Base-by-base conservation (phyloP, 1,140 invertebrate genomes). In the Ptiloglossa arizonensis region DNA sequence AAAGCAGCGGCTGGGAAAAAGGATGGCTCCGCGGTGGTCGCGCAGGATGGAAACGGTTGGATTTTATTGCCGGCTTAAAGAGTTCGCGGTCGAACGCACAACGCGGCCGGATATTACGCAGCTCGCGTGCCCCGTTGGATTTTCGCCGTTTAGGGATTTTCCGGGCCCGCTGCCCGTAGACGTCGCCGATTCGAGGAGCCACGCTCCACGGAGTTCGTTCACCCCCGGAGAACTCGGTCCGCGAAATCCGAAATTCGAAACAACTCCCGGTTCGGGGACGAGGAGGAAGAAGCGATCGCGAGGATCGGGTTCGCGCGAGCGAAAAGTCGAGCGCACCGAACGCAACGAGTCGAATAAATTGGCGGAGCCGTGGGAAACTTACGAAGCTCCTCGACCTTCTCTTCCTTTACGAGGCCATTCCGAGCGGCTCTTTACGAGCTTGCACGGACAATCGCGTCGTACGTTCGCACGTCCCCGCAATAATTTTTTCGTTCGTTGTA, bases 1-100 rank as follows among this genome's bases (percentile, higher is more conserved):
- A 60, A 50, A 48, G 27, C 29, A 69, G 46, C 67, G 41, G 60
- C 57, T 52, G 35, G 62, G 68, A 54, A 41, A 67, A 54, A 66
- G 44, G 75, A 64, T 24, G 66, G 57, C 44, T 19, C 32, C 59
- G 29, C 27, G 60, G 63, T 29, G 70, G 70, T 50, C 50, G 73
- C 76, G 57, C 69, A 78, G 73, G 71, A 67, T 32, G 67, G 80
- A 87, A 87, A 85, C 83, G 83, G 83, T 81, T 73, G 83, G 70
- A 87, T 87, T 89, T 89, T 89, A 90, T 89, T 86, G 82, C 83
- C 72, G 70, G 83, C 86, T 88, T 86, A 88, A 87, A 83, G 80
- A 80, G 73, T 82, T 85, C 79, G 38, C 77, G 81, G 81, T 85
- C 78, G 81, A 85, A 85, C 82, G 69, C 81, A 85, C 63, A 64